Base-by-base conservation (phyloP, 1,140 invertebrate species). In the Zelostemma sp. region DNA sequence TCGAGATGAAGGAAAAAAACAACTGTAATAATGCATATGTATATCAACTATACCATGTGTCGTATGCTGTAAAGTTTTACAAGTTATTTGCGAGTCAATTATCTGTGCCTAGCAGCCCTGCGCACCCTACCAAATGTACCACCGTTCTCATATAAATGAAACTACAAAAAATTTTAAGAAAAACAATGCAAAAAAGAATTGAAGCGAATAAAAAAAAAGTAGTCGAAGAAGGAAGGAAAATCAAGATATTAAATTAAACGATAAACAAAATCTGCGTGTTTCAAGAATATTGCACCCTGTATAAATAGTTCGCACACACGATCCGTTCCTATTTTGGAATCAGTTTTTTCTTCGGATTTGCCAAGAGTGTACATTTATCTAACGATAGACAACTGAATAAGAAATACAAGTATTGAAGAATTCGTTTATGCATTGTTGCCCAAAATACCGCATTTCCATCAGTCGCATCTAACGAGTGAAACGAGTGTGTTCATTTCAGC, bases 61-160 rank as follows among this genome's bases (percentile, higher is more conserved):
- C 83, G 83, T 85, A 85, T 81, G 82, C 83, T 85, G 82, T 85
- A 84, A 85, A 84, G 84, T 85, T 85, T 81, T 85, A 85, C 85
- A 81, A 84, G 82, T 84, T 83, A 86, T 86, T 86, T 86, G 84
- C 84, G 83, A 86, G 84, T 86, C 83, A 86, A 86, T 86, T 86
- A 86, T 85, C 81, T 86, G 84, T 86, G 84, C 84, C 84, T 86
- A 86, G 83, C 83, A 86, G 83, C 80, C 83, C 83, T 85, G 82
- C 83, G 83, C 83, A 86, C 83, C 80, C 79, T 82, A 86, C 81
- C 80, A 86, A 85, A 82, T 85, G 83, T 84, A 86, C 80, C 81
- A 84, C 76, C 80, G 77, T 85, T 83, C 80, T 81, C 73, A n/a
- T n/a, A 84, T 78, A 74, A 82, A 65, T 76, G 76, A 80, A 77